phyloP scores from a whole-genome alignment of 2,888 invertebrate genomes.

The Apamea crenata region DNA sequence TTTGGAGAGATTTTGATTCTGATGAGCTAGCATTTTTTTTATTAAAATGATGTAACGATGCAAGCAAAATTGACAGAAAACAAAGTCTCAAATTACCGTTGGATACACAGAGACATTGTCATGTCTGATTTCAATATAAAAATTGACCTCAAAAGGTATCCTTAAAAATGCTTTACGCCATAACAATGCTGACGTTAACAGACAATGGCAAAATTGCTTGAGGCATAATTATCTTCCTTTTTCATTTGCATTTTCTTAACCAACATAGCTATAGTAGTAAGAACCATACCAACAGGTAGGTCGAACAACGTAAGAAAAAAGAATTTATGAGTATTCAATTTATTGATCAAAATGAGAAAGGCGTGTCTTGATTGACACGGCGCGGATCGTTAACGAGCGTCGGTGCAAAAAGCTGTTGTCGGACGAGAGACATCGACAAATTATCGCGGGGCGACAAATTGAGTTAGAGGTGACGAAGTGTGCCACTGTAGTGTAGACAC shows the following conservation, averaged over 20 bases:
- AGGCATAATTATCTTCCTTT: constrained; percentile 29
- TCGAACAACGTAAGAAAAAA: not conserved
- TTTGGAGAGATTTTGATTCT: constrained; percentile 4
- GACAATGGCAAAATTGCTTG: constrained; percentile 25
- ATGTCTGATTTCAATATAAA: not conserved
- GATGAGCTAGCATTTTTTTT: constrained; percentile 1
- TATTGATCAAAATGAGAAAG: constrained; percentile 55
- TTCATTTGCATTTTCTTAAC: constrained; percentile 32
- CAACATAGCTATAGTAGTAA: not conserved
- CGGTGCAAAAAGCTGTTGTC: constrained; percentile 65
- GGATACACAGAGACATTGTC: not conserved
- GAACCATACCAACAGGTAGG: constrained; percentile 5
- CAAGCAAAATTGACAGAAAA: not conserved
- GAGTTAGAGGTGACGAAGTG: constrained; percentile 73
- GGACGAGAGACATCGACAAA: constrained; percentile 74
- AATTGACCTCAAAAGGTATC: constrained; percentile 7
- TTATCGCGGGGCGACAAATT: constrained; percentile 75
- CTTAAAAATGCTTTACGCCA: constrained; percentile 9
- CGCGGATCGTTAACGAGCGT: constrained; percentile 66
- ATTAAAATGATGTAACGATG: not conserved
- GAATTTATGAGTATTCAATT: constrained; percentile 46
- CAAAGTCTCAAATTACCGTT: not conserved
- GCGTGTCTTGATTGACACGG: constrained; percentile 67
- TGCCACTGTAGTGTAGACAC: constrained; percentile 46
- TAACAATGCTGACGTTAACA: constrained; percentile 21